A percentile compares a stretch with the other conserved stretches of the same genome.
phyloP scores from a whole-genome alignment of 2,888 invertebrate genomes.

The Noctua fimbriata region DNA sequence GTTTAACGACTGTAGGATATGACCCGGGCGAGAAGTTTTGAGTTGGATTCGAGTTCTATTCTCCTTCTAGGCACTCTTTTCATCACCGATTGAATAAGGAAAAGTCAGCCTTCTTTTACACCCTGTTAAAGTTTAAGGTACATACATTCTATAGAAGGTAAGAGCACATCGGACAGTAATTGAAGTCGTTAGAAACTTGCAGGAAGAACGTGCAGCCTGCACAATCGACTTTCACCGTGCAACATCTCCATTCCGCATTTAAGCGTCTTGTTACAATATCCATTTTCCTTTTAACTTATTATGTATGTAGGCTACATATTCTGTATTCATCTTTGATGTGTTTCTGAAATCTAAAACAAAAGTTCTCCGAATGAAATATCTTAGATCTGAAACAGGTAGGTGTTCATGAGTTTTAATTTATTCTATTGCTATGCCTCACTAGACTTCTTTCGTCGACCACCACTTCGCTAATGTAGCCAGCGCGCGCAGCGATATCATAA shows the following conservation, averaged over 20 bases:
- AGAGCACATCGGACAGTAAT: constrained; percentile 35
- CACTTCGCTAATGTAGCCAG: background rate
- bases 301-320: constrained; percentile 9
- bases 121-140: background rate
- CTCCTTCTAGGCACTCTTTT: background rate
- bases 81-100: background rate
- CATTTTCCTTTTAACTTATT: constrained; percentile 43
- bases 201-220: constrained; percentile 62
- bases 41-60: background rate
- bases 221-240: constrained; percentile 62
- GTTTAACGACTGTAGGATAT: background rate
- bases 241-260: constrained; percentile 55
- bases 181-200: constrained; percentile 61
- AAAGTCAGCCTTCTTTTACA: background rate
- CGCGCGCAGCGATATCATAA: background rate
- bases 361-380: background rate
- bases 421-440: too few species aligned
- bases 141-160: constrained; percentile 7
- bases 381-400: background rate
- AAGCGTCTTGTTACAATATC: constrained; percentile 35
- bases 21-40: background rate
- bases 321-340: background rate
- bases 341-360: constrained; percentile 9
- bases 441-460: background rate
- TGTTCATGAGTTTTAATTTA: background rate